A percentile compares a stretch with the other conserved stretches of the same genome.
Evolutionary conservation across 2,888 invertebrate species (phyloP).

Genomic region (Elgonia sp.): DNA sequence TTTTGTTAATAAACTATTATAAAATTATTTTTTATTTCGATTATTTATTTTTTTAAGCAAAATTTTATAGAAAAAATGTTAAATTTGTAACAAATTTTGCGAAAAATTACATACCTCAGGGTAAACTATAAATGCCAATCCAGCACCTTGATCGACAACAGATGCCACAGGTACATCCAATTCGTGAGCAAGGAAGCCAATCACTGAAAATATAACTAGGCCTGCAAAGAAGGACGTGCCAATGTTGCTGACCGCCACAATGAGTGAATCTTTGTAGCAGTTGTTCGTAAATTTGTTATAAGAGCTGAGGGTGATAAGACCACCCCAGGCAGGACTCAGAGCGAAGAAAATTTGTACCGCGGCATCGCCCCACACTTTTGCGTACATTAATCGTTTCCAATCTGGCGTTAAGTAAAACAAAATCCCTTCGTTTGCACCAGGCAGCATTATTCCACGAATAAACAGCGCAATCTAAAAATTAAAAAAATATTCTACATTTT

Average conservation of each 20-base stretch:
- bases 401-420: constrained; percentile 93
- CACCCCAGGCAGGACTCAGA: constrained; percentile 95
- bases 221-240: constrained; percentile 94
- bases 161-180: constrained; percentile 91
- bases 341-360: constrained; percentile 96
- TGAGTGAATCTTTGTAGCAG: constrained; percentile 92
- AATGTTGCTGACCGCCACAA: constrained; percentile 93
- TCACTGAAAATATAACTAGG: constrained; percentile 93
- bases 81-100: no score
- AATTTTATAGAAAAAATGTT: background rate
- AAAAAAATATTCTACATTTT: background rate
- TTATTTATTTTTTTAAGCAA: background rate
- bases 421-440: constrained; percentile 93
- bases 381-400: constrained; percentile 91
- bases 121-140: constrained; percentile 95
- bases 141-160: constrained; percentile 93
- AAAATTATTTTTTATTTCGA: no score
- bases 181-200: constrained; percentile 94
- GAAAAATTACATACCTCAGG: constrained; percentile 89
- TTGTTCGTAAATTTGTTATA: constrained; percentile 95
- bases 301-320: constrained; percentile 94
- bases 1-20: no score
- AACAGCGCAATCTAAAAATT: constrained; percentile 88
- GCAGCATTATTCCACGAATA: constrained; percentile 92
- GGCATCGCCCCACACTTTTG: constrained; percentile 94